Evolutionary conservation across 2,797 vertebrate genomes (phyloP).

Genomic region (Gephyroberyx darwinii): DNA sequence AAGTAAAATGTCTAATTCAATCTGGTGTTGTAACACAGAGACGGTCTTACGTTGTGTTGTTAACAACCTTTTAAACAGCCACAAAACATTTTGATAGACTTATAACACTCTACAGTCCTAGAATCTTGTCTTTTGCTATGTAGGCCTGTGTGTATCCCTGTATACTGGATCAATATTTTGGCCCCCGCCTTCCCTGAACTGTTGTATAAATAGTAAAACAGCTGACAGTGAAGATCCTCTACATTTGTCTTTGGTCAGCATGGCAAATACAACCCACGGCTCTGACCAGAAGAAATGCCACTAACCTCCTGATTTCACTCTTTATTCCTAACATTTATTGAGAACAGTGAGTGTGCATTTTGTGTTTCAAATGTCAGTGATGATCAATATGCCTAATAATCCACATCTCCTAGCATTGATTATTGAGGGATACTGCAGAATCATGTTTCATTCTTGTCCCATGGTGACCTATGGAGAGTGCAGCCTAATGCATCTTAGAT

Average conservation of each 20-base stretch:
- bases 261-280: constrained; percentile 38
- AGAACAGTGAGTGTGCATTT: constrained; percentile 15
- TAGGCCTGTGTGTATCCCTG: constrained; percentile 36
- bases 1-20: constrained; percentile 20
- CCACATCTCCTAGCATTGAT: constrained; percentile 52
- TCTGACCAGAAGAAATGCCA: constrained; percentile 30
- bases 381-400: constrained; percentile 14
- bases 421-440: constrained; percentile 46
- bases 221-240: constrained; percentile 71
- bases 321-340: constrained; percentile 20
- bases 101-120: constrained; percentile 1
- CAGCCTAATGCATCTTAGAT: constrained; percentile 44
- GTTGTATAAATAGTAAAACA: constrained; percentile 76
- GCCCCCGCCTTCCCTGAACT: constrained; percentile 61
- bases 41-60: not conserved
- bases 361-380: constrained; percentile 33
- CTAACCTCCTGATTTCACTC: constrained; percentile 31
- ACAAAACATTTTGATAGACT: not conserved
- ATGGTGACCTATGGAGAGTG: constrained; percentile 36
- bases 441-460: constrained; percentile 62
- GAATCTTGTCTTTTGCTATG: constrained; percentile 31
- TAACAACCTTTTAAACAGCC: not conserved
- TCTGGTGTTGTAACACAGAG: constrained; percentile 7
- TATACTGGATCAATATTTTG: constrained; percentile 73
- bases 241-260: constrained; percentile 66